Percentiles rank a stretch among this genome's conserved stretches.
Evolutionary conservation across 35 echinoderm and acorn worm genomes (phyloP).

Genomic region (Ptychodera flava): DNA sequence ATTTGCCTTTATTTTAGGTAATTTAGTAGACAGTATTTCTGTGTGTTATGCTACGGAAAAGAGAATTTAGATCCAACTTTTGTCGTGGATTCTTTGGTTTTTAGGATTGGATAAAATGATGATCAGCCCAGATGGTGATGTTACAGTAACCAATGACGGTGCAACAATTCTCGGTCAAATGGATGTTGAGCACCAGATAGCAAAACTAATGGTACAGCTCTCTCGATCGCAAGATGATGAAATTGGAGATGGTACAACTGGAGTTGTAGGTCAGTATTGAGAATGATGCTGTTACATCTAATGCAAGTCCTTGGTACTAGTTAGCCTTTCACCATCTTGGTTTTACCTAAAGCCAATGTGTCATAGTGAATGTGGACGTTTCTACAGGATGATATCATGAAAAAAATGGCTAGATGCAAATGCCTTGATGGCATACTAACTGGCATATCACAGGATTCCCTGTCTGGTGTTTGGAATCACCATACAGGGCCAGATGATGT

Average conservation of each 20-base stretch:
- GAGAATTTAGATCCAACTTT: too few relatives aligned
- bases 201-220: constrained; percentile 89
- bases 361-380: too few relatives aligned
- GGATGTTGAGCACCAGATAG: constrained; percentile 96
- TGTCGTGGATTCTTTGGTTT: too few relatives aligned
- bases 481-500: too few relatives aligned
- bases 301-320: neutral
- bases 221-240: constrained; percentile 99
- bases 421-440: constrained; percentile 23
- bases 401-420: too few relatives aligned
- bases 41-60: too few relatives aligned
- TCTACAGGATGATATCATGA: too few relatives aligned
- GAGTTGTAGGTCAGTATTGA: constrained; percentile 82
- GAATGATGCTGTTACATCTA: neutral
- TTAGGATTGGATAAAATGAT: constrained; percentile 95
- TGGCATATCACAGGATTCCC: too few relatives aligned
- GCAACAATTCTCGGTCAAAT: constrained; percentile 87
- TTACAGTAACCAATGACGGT: constrained; percentile 96
- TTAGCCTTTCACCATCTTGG: neutral
- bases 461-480: too few relatives aligned
- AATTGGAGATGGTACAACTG: constrained; percentile 97
- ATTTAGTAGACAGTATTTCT: too few relatives aligned
- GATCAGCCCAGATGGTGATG: constrained; percentile 94
- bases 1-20: too few relatives aligned
- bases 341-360: neutral